Evolutionary conservation across 2,888 invertebrate genomes (phyloP).

Genomic region (Cataglyphis rosenhaueri): DNA sequence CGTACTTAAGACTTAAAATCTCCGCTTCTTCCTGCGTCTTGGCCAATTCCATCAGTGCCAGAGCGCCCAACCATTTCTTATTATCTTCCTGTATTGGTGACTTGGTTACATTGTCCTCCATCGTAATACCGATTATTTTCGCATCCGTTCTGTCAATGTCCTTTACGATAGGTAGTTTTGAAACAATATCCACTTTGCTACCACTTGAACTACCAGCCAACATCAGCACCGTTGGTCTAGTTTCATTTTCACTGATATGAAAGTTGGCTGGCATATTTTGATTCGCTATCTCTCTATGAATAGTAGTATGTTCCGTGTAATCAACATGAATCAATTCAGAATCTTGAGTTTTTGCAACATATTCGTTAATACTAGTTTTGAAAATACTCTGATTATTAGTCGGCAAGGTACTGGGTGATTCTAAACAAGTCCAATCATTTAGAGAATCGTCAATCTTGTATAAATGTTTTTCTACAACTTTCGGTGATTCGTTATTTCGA

Average conservation of each 20-base stretch:
- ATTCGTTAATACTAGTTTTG: conserved; percentile 27
- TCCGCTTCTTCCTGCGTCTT: conserved; percentile 82
- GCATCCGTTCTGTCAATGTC: conserved; percentile 66
- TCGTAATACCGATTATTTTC: conserved; percentile 80
- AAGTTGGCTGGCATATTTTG: conserved; percentile 35
- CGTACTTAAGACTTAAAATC: conserved; percentile 71
- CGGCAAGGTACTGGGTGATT: conserved; percentile 28
- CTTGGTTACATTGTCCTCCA: conserved; percentile 75
- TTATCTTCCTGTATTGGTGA: conserved; percentile 83
- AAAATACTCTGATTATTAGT: conserved; percentile 21
- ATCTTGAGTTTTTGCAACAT: conserved; percentile 22
- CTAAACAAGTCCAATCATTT: conserved; percentile 56
- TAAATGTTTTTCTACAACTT: conserved; percentile 31
- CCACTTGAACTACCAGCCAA: conserved; percentile 82
- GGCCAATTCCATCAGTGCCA: conserved; percentile 88
- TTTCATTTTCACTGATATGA: conserved; percentile 84
- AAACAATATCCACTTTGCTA: conserved; percentile 54
- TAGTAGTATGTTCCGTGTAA: background rate
- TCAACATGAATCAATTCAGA: conserved; percentile 13
- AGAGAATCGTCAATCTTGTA: conserved; percentile 37
- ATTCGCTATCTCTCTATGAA: conserved; percentile 45
- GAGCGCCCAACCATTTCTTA: conserved; percentile 88
- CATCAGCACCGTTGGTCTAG: conserved; percentile 87
- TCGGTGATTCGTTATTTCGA: conserved; percentile 57
- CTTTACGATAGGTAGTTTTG: conserved; percentile 1